Conservation (phyloP, 2,888 invertebrate genomes). For the Coecobrya sp. region DNA sequence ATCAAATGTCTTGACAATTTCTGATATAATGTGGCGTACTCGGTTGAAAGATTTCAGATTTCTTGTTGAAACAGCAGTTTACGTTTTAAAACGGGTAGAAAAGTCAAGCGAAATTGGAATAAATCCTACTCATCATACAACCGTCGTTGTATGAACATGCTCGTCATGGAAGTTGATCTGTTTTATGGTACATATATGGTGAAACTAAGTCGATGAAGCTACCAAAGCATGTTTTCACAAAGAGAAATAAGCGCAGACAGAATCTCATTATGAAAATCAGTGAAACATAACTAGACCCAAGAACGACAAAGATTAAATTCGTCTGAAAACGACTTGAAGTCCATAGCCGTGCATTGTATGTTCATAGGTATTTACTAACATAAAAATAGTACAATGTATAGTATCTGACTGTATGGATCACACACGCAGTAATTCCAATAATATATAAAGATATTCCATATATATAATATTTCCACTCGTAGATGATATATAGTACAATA, state of each 20-base stretch:
- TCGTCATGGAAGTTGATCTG: background rate
- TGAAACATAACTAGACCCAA: slow-evolving; percentile 53
- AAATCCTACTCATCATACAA: too few species aligned
- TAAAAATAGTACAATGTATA: background rate
- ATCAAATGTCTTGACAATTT: background rate
- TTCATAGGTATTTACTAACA: background rate
- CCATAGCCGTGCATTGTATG: background rate
- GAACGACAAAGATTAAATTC: slow-evolving; percentile 27
- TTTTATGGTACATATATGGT: background rate
- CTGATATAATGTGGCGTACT: background rate
- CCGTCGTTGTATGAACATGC: too few species aligned
- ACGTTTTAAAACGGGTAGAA: too few species aligned
- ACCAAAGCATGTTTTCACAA: background rate
- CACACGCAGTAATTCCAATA: background rate
- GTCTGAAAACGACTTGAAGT: slow-evolving; percentile 1
- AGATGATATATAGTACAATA: background rate
- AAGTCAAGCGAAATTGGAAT: too few species aligned
- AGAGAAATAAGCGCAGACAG: background rate
- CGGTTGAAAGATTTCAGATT: too few species aligned
- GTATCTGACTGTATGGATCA: background rate
- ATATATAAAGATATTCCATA: background rate
- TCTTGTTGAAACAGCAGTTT: background rate
- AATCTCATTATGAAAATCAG: slow-evolving; percentile 73
- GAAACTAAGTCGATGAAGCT: background rate
- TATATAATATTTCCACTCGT: background rate